phyloP scores from a whole-genome alignment of 2,113 vertebrate genomes.

The Platycercus adscitus region DNA sequence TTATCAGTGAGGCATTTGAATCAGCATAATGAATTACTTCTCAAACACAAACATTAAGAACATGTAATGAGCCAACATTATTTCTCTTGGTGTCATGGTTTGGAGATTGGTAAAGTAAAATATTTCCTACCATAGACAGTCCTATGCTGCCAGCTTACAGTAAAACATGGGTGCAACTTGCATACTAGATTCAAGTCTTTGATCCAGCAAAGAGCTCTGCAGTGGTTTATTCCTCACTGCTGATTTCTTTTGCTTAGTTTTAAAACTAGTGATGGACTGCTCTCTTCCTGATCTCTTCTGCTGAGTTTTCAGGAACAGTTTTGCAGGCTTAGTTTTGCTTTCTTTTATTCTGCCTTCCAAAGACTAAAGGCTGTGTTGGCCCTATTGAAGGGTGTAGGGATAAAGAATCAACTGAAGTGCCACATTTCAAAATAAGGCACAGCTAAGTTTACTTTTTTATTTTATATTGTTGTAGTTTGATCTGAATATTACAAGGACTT shows the following conservation, averaged over 20 bases:
- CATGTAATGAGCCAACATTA: neutral
- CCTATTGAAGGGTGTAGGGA: neutral
- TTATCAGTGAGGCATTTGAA: neutral
- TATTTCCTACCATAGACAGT: neutral
- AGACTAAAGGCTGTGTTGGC: neutral
- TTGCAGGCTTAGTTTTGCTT: neutral
- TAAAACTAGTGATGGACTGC: neutral
- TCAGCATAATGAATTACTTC: neutral
- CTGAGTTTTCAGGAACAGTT: neutral
- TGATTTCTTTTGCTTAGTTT: neutral
- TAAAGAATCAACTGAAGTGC: neutral
- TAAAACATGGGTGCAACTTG: neutral
- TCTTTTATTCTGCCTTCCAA: neutral
- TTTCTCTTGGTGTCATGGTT: neutral
- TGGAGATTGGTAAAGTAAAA: neutral
- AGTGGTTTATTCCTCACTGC: neutral
- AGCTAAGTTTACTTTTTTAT: neutral
- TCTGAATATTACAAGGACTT: neutral
- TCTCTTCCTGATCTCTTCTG: neutral
- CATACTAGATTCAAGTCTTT: neutral
- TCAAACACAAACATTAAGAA: neutral
- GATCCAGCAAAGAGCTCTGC: neutral
- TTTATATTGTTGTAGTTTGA: neutral
- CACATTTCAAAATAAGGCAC: neutral
- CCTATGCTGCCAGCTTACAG: neutral